phyloP scores from a whole-genome alignment of 2,888 invertebrate species.

The Drosophila tripunctata region DNA sequence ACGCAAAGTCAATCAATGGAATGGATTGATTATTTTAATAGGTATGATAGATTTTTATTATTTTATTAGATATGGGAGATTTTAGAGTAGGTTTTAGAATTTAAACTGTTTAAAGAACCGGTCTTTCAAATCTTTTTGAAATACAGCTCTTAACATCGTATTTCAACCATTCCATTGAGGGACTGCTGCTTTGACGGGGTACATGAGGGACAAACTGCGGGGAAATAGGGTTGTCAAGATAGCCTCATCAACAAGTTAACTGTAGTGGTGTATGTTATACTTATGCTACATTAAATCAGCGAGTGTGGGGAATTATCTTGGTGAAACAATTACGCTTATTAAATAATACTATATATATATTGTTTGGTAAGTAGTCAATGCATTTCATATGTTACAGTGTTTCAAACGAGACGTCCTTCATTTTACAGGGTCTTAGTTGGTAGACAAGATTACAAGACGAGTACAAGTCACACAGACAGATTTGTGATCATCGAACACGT shows the following conservation, averaged over 20 bases:
- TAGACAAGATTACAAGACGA: conserved; percentile 33
- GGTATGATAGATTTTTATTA: no score
- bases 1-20: conserved; percentile 19
- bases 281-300: conserved; percentile 30
- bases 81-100: no score
- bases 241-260: conserved; percentile 34
- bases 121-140: not conserved
- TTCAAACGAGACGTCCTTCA: conserved; percentile 16
- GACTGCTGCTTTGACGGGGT: conserved; percentile 6
- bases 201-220: conserved; percentile 29
- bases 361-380: conserved; percentile 32
- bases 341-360: conserved; percentile 38
- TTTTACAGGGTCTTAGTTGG: conserved; percentile 19
- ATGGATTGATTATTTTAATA: conserved; percentile 2
- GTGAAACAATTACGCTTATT: conserved; percentile 45
- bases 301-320: conserved; percentile 23
- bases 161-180: conserved; percentile 14
- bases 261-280: conserved; percentile 5
- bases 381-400: conserved; percentile 55
- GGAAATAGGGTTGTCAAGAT: conserved; percentile 17
- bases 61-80: no score
- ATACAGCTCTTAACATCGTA: not conserved
- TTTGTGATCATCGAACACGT: conserved; percentile 33
- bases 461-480: conserved; percentile 49
- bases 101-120: not conserved